A percentile compares a stretch with the other conserved stretches of the same genome.
Conservation (phyloP, 2,888 invertebrate genomes). For the Athrips mouffetella region DNA sequence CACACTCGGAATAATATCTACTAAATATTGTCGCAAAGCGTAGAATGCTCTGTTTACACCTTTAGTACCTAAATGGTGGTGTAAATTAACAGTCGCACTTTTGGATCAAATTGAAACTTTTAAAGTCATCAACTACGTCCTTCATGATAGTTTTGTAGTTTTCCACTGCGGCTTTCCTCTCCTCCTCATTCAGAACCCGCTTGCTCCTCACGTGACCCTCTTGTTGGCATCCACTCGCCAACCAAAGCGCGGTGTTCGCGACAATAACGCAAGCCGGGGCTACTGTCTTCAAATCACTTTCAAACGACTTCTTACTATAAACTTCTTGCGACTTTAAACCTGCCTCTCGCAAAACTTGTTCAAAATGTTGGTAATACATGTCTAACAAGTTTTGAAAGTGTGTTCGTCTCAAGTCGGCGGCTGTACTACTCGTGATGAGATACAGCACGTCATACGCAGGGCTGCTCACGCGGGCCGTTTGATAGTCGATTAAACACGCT, state of each 20-base stretch:
- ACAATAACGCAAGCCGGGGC: slow-evolving; percentile 58
- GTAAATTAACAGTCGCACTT: too few relatives aligned
- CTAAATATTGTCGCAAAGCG: too few relatives aligned
- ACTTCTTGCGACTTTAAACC: slow-evolving; percentile 33
- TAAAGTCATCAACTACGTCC: slow-evolving; percentile 55
- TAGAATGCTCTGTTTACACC: too few relatives aligned
- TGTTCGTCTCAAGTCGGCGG: slow-evolving; percentile 37
- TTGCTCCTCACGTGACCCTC: slow-evolving; percentile 67
- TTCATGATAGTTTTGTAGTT: slow-evolving; percentile 47
- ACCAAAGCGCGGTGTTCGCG: slow-evolving; percentile 64
- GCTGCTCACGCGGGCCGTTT: slow-evolving; percentile 53
- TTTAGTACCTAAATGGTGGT: too few relatives aligned
- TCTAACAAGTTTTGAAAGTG: slow-evolving; percentile 44
- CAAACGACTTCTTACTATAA: slow-evolving; percentile 47
- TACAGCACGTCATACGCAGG: slow-evolving; percentile 61
- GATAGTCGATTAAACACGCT: slow-evolving; percentile 66
- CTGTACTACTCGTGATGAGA: slow-evolving; percentile 55
- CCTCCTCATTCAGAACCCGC: slow-evolving; percentile 35
- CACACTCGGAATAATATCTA: too few relatives aligned
- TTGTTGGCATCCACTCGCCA: slow-evolving; percentile 57
- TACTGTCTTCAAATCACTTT: slow-evolving; percentile 50
- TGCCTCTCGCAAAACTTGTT: slow-evolving; percentile 30
- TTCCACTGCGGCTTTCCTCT: slow-evolving; percentile 40
- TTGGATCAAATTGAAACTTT: slow-evolving; percentile 47
- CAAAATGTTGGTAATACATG: slow-evolving; percentile 49